These are phyloP conservation scores for Microcebus murinus DNA, from an alignment of 2,113 vertebrate genomes.

Conservation along the genomic window DNA sequence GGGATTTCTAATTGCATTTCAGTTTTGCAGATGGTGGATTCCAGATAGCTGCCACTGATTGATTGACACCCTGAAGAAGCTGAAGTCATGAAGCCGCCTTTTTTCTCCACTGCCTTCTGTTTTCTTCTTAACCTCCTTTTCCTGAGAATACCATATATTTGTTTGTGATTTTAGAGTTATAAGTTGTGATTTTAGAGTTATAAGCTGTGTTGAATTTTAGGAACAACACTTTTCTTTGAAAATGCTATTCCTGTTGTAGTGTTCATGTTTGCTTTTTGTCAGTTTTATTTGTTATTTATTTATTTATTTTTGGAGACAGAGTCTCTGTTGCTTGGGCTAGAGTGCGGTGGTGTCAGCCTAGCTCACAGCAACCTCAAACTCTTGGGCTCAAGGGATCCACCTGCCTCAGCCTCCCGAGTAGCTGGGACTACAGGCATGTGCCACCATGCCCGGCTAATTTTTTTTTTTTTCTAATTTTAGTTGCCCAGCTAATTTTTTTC, in stretches of 20 bases:
- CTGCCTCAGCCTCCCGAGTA: too few species aligned
- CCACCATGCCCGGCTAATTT: too few species aligned
- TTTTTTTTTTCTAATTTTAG: too few species aligned
- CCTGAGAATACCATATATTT: background rate
- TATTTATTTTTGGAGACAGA: too few species aligned
- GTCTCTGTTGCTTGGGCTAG: too few species aligned
- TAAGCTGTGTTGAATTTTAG: constrained; percentile 25
- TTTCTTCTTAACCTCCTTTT: background rate
- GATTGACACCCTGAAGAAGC: background rate
- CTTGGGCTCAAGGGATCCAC: too few species aligned
- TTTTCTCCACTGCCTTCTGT: background rate
- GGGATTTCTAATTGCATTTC: constrained; percentile 31
- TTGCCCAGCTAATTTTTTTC: too few species aligned
- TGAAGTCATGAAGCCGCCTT: background rate
- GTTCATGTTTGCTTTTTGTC: background rate
- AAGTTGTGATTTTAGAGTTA: background rate
- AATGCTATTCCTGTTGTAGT: background rate
- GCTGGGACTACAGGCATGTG: too few species aligned
- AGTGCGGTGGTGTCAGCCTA: too few species aligned
- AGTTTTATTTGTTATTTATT: too few species aligned
- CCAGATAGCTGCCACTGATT: background rate
- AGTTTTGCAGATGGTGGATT: constrained; percentile 30
- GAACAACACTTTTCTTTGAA: background rate
- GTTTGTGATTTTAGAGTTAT: too few species aligned
- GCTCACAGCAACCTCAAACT: too few species aligned